These are phyloP conservation scores for Gisinianus flammeolus DNA, from an alignment of 2,888 invertebrate genomes.

Conservation along the genomic window DNA sequence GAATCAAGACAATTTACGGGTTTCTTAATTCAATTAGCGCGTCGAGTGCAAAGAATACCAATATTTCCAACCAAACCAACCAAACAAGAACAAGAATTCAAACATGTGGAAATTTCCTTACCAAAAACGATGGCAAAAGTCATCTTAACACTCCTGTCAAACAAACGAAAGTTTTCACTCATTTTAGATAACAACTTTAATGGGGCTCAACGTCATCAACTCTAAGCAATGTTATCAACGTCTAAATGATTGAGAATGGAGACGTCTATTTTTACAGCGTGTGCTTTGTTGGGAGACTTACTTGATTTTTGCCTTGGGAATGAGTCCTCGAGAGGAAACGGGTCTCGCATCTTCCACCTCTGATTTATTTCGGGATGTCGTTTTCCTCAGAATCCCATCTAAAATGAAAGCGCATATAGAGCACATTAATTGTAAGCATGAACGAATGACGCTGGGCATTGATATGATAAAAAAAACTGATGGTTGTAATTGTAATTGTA, in stretches of 20 bases:
- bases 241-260: no score
- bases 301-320: constrained; percentile 94
- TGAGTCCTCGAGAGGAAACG: constrained; percentile 89
- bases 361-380: constrained; percentile 41
- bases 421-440: no score
- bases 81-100: no score
- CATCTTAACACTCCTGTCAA: constrained; percentile 74
- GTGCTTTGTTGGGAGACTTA: constrained; percentile 67
- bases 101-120: constrained; percentile 66
- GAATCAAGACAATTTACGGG: neutral
- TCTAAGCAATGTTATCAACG: no score
- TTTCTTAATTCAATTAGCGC: constrained; percentile 15
- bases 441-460: no score
- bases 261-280: no score
- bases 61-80: no score
- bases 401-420: no score
- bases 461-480: no score
- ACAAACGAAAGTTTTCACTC: neutral
- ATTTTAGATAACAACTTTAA: neutral
- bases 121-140: constrained; percentile 94
- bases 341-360: constrained; percentile 68
- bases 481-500: neutral
- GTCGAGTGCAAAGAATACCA: no score
- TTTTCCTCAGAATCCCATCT: constrained; percentile 53
- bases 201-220: no score